Evolutionary conservation across 1,140 invertebrate species (phyloP).

Genomic region (Eurosta solidaginis): DNA sequence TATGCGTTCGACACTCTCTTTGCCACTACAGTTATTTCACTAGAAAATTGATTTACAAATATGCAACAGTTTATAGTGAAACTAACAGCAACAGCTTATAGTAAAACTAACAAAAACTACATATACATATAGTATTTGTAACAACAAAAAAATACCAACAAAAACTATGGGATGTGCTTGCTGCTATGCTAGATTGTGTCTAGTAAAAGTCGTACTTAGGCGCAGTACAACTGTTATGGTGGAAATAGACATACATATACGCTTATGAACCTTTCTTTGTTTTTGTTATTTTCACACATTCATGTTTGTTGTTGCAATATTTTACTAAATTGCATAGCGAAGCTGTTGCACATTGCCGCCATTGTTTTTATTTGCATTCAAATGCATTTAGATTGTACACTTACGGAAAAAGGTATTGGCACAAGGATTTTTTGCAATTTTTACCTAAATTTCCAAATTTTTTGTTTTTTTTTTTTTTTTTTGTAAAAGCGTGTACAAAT

Average conservation of each 20-base stretch:
- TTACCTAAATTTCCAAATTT: too few relatives aligned
- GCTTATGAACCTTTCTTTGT: neutral
- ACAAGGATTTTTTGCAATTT: too few relatives aligned
- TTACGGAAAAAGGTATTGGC: too few relatives aligned
- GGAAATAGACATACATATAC: too few relatives aligned
- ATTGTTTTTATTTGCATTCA: neutral
- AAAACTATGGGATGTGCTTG: neutral
- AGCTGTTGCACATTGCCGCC: slow-evolving; percentile 13
- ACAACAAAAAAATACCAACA: neutral
- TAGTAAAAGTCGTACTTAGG: slow-evolving; percentile 10
- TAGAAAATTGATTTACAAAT: slow-evolving; percentile 7
- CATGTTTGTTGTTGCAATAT: slow-evolving; percentile 22
- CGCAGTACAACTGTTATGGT: neutral
- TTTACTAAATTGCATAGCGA: slow-evolving; percentile 15
- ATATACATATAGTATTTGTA: neutral
- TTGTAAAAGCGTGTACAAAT: too few relatives aligned
- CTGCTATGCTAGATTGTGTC: slow-evolving; percentile 15
- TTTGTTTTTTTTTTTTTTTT: too few relatives aligned
- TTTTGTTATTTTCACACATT: neutral
- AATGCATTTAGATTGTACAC: too few relatives aligned
- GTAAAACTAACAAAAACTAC: neutral
- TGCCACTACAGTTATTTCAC: neutral
- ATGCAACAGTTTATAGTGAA: slow-evolving; percentile 2
- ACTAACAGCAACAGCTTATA: neutral
- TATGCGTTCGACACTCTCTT: neutral